Evolutionary conservation across 2,888 invertebrate genomes (phyloP), one percentile per base, ranked within the genome.

Genomic region (Melanophora roralis): DNA sequence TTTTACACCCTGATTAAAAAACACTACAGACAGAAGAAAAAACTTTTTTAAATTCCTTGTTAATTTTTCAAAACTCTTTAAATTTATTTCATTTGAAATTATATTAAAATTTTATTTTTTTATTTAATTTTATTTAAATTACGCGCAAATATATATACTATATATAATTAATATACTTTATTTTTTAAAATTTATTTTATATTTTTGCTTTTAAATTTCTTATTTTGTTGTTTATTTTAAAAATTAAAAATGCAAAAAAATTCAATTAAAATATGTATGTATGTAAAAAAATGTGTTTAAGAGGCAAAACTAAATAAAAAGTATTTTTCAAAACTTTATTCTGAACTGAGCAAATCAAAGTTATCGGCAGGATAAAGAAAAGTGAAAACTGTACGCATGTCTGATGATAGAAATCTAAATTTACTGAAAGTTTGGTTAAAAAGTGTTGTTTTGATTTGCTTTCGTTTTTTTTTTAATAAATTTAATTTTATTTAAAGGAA

Each of bases 71-170:
- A 67, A 74, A 78, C 68, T 80, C n/a, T 82, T 81, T 45, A 45
- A 62, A 72, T 82, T 80, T 80, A 81, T 81, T 83, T 78, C 73
- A 80, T 78, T 81, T 79, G 81, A 80, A 82, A 78, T 64, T 81
- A 72, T 80, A 80, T 77, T 77, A 79, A 77, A 81, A 83, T 78
- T 76, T 81, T 45, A 71, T 64, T 78, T 77, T 79, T 72, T 76
- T 45, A 19, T 16, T 79, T 78, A 65, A 59, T 78, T 79, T 80
- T 77, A 69, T 82, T 82, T 81, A 83, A 82, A 78, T 81, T 78
- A 78, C 72, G 81, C 81, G 68, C 81, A 81, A 81, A 78, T 78
- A 75, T 81, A 72, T 62, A 64, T 51, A 57, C n/a, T n/a, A n/a
- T n/a, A n/a, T n/a, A n/a, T n/a, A n/a, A n/a, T n/a, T 64, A 27